These are phyloP conservation scores for Alectura lathami DNA, from an alignment of 2,113 vertebrate species.

Conservation along the genomic window DNA sequence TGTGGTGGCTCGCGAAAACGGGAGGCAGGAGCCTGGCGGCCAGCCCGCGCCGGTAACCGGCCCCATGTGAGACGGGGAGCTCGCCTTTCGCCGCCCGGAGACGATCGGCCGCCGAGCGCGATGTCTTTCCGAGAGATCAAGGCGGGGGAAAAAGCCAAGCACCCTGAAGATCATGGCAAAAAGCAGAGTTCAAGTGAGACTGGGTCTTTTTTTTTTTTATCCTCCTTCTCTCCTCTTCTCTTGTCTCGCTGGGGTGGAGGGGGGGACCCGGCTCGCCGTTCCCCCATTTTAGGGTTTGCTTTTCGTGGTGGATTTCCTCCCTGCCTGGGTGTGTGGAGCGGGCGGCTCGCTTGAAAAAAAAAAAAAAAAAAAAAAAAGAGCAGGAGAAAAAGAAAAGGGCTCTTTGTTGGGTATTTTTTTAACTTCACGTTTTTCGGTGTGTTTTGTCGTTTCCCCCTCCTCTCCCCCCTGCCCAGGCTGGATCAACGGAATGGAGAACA, in stretches of 20 bases:
- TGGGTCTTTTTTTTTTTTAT: conserved; percentile 61
- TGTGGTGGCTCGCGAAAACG: conserved; percentile 90
- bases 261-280: conserved; percentile 23
- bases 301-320: conserved; percentile 30
- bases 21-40: conserved; percentile 85
- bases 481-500: conserved; percentile 97
- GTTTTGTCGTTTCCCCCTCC: neutral
- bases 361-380: neutral
- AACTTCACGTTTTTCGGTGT: conserved; percentile 17
- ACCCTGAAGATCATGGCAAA: conserved; percentile 90
- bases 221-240: conserved; percentile 11
- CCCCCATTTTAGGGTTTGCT: conserved; percentile 38
- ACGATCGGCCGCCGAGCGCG: conserved; percentile 81
- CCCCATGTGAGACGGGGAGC: conserved; percentile 78
- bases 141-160: conserved; percentile 85
- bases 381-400: neutral
- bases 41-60: conserved; percentile 82
- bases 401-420: conserved; percentile 39
- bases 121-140: conserved; percentile 87
- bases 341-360: neutral
- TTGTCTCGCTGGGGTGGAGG: conserved; percentile 42
- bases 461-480: conserved; percentile 80
- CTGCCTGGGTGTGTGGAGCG: conserved; percentile 25
- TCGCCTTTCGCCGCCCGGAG: conserved; percentile 78
- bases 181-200: conserved; percentile 92